These are phyloP conservation scores for Drosophila kikkawai DNA, from an alignment of 1,140 invertebrate species.

Conservation along the genomic window DNA sequence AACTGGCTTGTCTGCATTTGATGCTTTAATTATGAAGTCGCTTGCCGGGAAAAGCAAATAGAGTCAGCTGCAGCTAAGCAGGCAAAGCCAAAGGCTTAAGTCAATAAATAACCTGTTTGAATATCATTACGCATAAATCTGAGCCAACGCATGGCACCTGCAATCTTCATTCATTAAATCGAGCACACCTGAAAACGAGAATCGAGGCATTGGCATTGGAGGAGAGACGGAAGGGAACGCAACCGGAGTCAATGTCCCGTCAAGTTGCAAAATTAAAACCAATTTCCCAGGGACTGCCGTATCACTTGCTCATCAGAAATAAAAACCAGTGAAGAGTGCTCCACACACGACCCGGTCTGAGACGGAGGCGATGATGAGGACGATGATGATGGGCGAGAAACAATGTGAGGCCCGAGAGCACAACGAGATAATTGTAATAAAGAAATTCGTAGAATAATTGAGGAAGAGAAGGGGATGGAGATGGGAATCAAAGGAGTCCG, in stretches of 20 bases:
- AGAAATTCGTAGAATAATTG: constrained; percentile 57
- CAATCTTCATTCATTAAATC: constrained; percentile 74
- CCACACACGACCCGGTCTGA: constrained; percentile 10
- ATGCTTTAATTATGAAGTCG: constrained; percentile 74
- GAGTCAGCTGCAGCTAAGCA: constrained; percentile 26
- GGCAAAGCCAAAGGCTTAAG: constrained; percentile 35
- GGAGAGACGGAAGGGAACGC: neutral
- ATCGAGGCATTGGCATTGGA: constrained; percentile 57
- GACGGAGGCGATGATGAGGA: constrained; percentile 36
- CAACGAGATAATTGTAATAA: constrained; percentile 76
- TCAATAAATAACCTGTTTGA: constrained; percentile 76
- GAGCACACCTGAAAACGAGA: constrained; percentile 41
- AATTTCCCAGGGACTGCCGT: constrained; percentile 70
- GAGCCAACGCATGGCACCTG: constrained; percentile 41
- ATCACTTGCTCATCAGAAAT: constrained; percentile 60
- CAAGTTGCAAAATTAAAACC: constrained; percentile 61
- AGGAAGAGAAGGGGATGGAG: neutral
- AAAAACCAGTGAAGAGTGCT: constrained; percentile 24
- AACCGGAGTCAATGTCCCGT: constrained; percentile 31
- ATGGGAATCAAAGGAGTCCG: neutral
- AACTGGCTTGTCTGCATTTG: constrained; percentile 66
- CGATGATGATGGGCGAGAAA: constrained; percentile 34
- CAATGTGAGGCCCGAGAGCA: constrained; percentile 50
- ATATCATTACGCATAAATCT: constrained; percentile 69
- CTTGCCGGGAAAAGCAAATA: constrained; percentile 46